A percentile compares a stretch with the other conserved stretches of the same genome.
These are phyloP conservation scores for Erythrolamprus reginae DNA, from an alignment of 2,113 vertebrate species.

Conservation along the genomic window DNA sequence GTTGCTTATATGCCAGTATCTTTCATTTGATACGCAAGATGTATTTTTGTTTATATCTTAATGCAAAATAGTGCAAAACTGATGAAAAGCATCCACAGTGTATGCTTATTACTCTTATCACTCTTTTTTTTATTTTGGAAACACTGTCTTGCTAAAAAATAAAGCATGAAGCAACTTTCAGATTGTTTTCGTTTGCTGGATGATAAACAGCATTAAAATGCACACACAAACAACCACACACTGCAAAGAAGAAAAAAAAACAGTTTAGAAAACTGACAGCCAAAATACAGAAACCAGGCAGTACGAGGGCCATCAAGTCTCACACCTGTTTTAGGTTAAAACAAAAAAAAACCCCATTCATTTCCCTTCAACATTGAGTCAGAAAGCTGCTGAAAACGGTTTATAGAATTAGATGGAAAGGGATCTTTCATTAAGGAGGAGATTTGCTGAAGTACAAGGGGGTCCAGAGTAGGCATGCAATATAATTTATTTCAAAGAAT, in stretches of 20 bases:
- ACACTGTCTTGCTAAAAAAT: background rate
- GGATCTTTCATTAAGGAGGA: slow-evolving; percentile 28
- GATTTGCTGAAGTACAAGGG: slow-evolving; percentile 21
- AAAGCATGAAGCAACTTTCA: background rate
- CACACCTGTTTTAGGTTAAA: slow-evolving; percentile 49
- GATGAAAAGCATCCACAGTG: background rate
- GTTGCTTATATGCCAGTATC: background rate
- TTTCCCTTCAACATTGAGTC: slow-evolving; percentile 45
- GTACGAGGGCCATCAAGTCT: slow-evolving; percentile 12
- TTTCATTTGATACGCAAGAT: background rate
- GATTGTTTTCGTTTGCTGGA: slow-evolving; percentile 1
- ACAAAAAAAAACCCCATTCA: slow-evolving; percentile 37
- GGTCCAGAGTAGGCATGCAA: background rate
- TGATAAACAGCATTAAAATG: slow-evolving; percentile 12
- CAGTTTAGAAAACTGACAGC: slow-evolving; percentile 25
- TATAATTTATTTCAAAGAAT: slow-evolving; percentile 20
- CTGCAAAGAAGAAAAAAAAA: slow-evolving; percentile 31
- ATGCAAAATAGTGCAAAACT: background rate
- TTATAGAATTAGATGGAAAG: slow-evolving; percentile 39
- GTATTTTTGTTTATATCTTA: background rate
- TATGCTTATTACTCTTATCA: background rate
- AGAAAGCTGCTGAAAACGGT: slow-evolving; percentile 41
- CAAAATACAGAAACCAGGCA: slow-evolving; percentile 11
- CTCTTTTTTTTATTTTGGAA: slow-evolving; percentile 28
- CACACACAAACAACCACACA: background rate